Percentiles rank a stretch among this genome's conserved stretches.
These are phyloP conservation scores for Spilarctia lutea DNA, from an alignment of 2,888 invertebrate genomes.

Conservation along the genomic window DNA sequence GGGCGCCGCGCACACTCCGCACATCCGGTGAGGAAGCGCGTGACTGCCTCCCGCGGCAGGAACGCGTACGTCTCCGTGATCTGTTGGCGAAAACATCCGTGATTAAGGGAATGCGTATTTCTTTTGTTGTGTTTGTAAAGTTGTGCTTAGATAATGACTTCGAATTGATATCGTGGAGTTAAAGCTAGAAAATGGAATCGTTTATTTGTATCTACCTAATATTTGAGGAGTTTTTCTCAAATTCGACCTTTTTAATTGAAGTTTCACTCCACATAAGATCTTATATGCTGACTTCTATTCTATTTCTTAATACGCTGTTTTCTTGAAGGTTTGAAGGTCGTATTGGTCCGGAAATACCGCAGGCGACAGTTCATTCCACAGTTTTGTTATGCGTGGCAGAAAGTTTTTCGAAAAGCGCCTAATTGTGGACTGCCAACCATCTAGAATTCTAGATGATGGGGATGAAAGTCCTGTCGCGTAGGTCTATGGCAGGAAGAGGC, in stretches of 20 bases:
- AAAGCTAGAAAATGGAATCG: background rate
- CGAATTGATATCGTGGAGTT: slow-evolving; percentile 1
- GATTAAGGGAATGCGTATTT: slow-evolving; percentile 53
- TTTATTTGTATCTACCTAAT: background rate
- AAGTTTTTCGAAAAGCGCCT: no score
- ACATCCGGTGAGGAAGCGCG: slow-evolving; percentile 97
- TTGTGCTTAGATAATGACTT: slow-evolving; percentile 26
- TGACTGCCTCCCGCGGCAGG: slow-evolving; percentile 98
- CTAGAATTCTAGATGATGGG: no score
- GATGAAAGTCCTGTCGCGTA: no score
- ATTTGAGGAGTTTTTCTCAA: background rate
- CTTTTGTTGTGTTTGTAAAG: slow-evolving; percentile 43
- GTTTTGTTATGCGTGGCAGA: no score
- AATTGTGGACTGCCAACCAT: no score
- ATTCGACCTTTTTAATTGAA: no score
- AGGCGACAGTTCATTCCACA: no score
- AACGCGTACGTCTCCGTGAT: slow-evolving; percentile 99
- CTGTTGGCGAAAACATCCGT: slow-evolving; percentile 87
- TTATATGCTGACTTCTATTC: background rate
- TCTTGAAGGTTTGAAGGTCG: no score
- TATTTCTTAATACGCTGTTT: background rate
- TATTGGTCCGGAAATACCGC: no score
- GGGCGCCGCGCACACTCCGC: slow-evolving; percentile 95
- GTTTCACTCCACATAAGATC: no score
- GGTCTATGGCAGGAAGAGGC: no score